phyloP scores from a whole-genome alignment of 2,113 vertebrate genomes.

The Equus quagga region DNA sequence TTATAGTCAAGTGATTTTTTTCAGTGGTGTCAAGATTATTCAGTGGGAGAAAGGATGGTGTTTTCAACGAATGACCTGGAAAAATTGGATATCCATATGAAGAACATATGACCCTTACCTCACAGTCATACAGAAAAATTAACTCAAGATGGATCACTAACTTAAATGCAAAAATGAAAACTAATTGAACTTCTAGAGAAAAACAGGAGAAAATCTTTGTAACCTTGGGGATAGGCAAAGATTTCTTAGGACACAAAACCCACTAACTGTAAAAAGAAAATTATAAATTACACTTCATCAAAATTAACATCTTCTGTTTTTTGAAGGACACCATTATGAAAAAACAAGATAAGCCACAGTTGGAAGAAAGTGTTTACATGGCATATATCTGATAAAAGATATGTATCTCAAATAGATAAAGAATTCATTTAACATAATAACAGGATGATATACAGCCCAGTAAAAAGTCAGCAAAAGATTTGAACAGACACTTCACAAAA shows the following conservation, averaged over 20 bases:
- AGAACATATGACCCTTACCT: neutral
- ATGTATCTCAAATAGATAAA: neutral
- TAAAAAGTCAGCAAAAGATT: neutral
- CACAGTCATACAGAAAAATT: neutral
- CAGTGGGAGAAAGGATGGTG: neutral
- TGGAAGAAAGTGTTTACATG: neutral
- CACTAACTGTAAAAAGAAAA: neutral
- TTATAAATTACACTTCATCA: neutral
- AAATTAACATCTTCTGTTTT: conserved; percentile 7
- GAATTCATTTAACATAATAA: neutral
- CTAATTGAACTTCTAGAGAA: neutral
- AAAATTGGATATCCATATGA: neutral
- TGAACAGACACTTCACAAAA: neutral
- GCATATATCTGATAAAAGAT: neutral
- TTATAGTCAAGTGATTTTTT: neutral
- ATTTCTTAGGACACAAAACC: conserved; percentile 6
- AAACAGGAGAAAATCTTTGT: conserved; percentile 5
- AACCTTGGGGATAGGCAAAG: neutral
- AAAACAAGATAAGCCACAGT: neutral
- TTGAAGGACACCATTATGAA: neutral
- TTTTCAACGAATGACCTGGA: neutral
- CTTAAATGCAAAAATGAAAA: conserved; percentile 4
- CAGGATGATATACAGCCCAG: neutral
- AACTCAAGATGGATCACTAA: conserved; percentile 20
- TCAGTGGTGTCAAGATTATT: neutral